Evolutionary conservation across 2,888 invertebrate genomes (phyloP).

Genomic region (Ochlodes sylvanus): DNA sequence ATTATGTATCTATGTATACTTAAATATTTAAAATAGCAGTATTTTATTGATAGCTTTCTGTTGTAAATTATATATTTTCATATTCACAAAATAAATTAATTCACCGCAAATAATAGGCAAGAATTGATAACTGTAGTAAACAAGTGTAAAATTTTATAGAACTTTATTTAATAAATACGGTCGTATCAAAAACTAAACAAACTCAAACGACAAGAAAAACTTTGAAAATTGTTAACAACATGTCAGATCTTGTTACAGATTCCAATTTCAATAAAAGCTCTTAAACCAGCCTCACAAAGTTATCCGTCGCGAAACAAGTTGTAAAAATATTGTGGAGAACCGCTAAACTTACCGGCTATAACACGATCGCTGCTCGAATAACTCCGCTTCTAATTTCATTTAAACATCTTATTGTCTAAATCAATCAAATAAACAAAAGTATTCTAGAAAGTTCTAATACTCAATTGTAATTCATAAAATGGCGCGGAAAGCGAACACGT

Average conservation of each 20-base stretch:
- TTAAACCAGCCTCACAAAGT: conserved; percentile 24
- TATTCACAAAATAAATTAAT: too few relatives aligned
- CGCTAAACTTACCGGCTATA: conserved; percentile 30
- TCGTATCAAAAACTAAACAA: too few relatives aligned
- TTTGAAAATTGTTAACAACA: too few relatives aligned
- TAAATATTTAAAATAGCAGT: too few relatives aligned
- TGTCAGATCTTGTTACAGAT: not conserved
- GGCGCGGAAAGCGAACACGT: conserved; percentile 37
- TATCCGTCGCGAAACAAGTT: conserved; percentile 28
- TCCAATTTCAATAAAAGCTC: conserved; percentile 6
- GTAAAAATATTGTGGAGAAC: conserved; percentile 29
- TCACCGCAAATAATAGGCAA: too few relatives aligned
- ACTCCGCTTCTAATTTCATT: conserved; percentile 18
- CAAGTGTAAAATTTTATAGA: too few relatives aligned
- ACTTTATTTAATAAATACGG: too few relatives aligned
- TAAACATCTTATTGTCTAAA: conserved; percentile 22
- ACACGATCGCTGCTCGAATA: conserved; percentile 25
- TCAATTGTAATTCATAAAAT: conserved; percentile 29
- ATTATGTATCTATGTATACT: too few relatives aligned
- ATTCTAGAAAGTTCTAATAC: conserved; percentile 9
- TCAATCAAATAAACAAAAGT: conserved; percentile 9
- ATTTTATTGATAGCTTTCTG: too few relatives aligned
- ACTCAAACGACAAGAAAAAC: too few relatives aligned
- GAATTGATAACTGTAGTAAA: too few relatives aligned
- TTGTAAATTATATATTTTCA: too few relatives aligned